Base-by-base conservation (phyloP, 2,888 invertebrate genomes). In the Muschampia plurimacula region DNA sequence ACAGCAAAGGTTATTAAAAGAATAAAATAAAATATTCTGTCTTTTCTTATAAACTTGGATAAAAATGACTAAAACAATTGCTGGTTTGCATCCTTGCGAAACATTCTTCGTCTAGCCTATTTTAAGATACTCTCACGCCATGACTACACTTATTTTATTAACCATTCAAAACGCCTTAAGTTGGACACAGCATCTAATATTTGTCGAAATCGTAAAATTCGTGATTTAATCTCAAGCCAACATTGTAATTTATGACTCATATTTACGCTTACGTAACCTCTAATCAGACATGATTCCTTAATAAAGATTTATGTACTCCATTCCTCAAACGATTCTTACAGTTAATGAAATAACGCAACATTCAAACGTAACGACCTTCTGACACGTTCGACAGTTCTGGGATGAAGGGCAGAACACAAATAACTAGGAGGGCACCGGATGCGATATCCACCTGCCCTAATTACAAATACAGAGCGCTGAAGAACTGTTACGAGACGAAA, bases 371-470 rank as follows among this genome's bases (percentile, higher is more conserved):
- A 41, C 57, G 67, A 57, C 67, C 67, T 67, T 57, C 57, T 41
- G 32, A 55, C 4, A 60, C 62, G 52, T 69, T 68, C 60, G 68
- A 69, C 69, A 69, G 69, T 52, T 62, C 22, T 44, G 62, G 32
- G 49, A n/a, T 22, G 69, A 69, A 69, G 69, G 69, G 69, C 69
- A 46, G 69, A 52, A 46, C 62, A 39, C 49, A 69, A 69, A 69
- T 69, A 69, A 49, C 69, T 59, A n/a, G 44, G 41, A 55, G 55
- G 67, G 12, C 69, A 52, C 62, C 69, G 69, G 69, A 69, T 62
- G 52, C 28, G 2, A 55, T 28, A 55, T 32, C 49, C 69, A 69
- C 69, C 69, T 69, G 60, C 60, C 60, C 60, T 60, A 32, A 60
- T 60, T 60, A 36, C 36, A 22, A 32, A 60, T 13, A 60, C 60